phyloP scores from a whole-genome alignment of 2,113 vertebrate genomes.

The Lipophrys pholis region DNA sequence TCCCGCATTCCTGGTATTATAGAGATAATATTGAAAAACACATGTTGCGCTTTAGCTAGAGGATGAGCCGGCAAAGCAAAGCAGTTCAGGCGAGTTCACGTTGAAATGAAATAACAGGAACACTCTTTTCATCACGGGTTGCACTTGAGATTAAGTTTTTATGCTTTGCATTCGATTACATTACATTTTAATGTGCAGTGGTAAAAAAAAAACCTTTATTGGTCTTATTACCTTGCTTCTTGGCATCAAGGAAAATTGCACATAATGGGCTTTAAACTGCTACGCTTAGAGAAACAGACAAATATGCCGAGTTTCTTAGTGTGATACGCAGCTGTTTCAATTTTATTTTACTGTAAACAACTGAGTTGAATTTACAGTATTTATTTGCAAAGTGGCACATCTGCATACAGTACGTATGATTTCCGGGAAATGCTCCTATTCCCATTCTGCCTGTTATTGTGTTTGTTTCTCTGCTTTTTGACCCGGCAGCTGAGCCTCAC shows the following conservation, averaged over 20 bases:
- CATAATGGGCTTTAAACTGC: background rate
- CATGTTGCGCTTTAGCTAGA: background rate
- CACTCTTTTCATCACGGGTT: background rate
- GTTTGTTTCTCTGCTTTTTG: conserved; percentile 46
- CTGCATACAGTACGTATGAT: conserved; percentile 44
- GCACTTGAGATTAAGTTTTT: background rate
- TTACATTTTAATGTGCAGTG: background rate
- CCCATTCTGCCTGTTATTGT: conserved; percentile 57
- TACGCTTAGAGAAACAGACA: background rate
- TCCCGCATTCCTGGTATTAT: background rate
- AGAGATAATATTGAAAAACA: background rate
- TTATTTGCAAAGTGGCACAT: conserved; percentile 43
- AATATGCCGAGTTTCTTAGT: background rate
- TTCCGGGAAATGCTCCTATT: conserved; percentile 51
- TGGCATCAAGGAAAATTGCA: background rate
- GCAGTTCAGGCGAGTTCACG: background rate
- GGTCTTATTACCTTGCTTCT: background rate
- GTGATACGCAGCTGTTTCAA: conserved; percentile 13
- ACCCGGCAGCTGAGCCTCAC: conserved; percentile 72
- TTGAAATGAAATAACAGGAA: background rate
- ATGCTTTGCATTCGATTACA: background rate
- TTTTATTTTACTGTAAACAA: conserved; percentile 32
- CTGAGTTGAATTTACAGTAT: conserved; percentile 19
- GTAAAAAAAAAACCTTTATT: background rate
- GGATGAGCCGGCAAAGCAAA: background rate